phyloP scores from a whole-genome alignment of 2,797 vertebrate genomes.

The Enteromius argenteus region DNA sequence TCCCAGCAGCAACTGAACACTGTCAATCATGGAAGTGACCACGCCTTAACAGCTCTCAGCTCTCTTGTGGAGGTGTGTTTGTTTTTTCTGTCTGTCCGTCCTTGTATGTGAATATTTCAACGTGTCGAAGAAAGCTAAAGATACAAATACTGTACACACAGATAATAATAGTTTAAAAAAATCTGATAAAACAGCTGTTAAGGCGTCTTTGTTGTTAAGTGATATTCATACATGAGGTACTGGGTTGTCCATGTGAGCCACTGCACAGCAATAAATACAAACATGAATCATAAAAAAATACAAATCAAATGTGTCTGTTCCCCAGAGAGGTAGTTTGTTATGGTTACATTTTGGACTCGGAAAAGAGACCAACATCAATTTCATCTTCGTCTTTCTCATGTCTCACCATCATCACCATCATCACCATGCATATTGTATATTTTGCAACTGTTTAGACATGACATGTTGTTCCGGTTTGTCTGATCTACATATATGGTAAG shows the following conservation, averaged over 20 bases:
- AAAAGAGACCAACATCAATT: slow-evolving; percentile 58
- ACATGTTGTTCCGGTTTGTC: slow-evolving; percentile 38
- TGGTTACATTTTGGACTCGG: slow-evolving; percentile 63
- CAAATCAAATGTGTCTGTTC: slow-evolving; percentile 77
- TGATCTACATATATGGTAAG: slow-evolving; percentile 41
- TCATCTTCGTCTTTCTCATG: slow-evolving; percentile 47
- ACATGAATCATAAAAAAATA: slow-evolving; percentile 84
- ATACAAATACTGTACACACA: slow-evolving; percentile 56
- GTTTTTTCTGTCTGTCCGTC: slow-evolving; percentile 14
- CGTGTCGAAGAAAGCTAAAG: slow-evolving; percentile 46
- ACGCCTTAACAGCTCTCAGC: slow-evolving; percentile 61
- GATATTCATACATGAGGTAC: slow-evolving; percentile 64
- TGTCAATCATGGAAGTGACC: slow-evolving; percentile 65
- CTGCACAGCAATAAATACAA: slow-evolving; percentile 86
- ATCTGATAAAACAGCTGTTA: slow-evolving; percentile 56
- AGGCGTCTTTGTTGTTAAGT: slow-evolving; percentile 61
- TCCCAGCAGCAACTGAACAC: slow-evolving; percentile 66
- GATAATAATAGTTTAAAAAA: slow-evolving; percentile 54
- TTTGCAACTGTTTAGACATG: slow-evolving; percentile 38
- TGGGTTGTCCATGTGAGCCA: slow-evolving; percentile 75
- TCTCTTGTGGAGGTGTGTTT: slow-evolving; percentile 43
- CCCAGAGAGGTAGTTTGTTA: slow-evolving; percentile 67
- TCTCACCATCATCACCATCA: slow-evolving; percentile 40
- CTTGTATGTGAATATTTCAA: slow-evolving; percentile 10
- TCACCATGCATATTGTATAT: slow-evolving; percentile 38